Conservation (phyloP, 2,113 vertebrate genomes). For the Morone chrysops region DNA sequence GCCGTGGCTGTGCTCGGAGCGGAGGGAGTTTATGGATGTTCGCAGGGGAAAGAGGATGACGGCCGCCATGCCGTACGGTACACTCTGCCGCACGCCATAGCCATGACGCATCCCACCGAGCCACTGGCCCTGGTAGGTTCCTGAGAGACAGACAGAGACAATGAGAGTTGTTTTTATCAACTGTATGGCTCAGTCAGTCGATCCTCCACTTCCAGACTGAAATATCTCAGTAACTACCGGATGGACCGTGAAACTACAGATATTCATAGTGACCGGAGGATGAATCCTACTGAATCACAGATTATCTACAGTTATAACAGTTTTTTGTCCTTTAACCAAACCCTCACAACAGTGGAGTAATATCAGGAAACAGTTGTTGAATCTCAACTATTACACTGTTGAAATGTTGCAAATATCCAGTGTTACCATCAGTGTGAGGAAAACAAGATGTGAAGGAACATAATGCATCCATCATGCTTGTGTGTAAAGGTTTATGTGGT, state of each 20-base stretch:
- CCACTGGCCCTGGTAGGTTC: slow-evolving; percentile 98
- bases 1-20: slow-evolving; percentile 96
- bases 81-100: slow-evolving; percentile 96
- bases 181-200: not conserved
- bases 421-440: too few species aligned
- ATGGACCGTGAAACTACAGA: not conserved
- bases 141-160: slow-evolving; percentile 76
- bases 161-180: not conserved
- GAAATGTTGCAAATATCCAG: too few species aligned
- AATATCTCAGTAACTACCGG: not conserved
- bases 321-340: too few species aligned
- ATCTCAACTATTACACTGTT: too few species aligned
- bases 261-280: not conserved
- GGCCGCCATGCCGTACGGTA: slow-evolving; percentile 97
- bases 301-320: too few species aligned
- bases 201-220: not conserved
- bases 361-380: too few species aligned
- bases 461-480: not conserved
- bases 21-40: slow-evolving; percentile 98
- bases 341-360: too few species aligned
- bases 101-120: slow-evolving; percentile 96
- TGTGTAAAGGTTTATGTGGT: not conserved
- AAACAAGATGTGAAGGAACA: too few species aligned
- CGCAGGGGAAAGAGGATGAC: slow-evolving; percentile 97
- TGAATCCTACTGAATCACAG: not conserved